Percentiles rank a stretch among this genome's conserved stretches.
These are phyloP conservation scores for Arctia plantaginis DNA, from an alignment of 2,888 invertebrate genomes.

Conservation along the genomic window DNA sequence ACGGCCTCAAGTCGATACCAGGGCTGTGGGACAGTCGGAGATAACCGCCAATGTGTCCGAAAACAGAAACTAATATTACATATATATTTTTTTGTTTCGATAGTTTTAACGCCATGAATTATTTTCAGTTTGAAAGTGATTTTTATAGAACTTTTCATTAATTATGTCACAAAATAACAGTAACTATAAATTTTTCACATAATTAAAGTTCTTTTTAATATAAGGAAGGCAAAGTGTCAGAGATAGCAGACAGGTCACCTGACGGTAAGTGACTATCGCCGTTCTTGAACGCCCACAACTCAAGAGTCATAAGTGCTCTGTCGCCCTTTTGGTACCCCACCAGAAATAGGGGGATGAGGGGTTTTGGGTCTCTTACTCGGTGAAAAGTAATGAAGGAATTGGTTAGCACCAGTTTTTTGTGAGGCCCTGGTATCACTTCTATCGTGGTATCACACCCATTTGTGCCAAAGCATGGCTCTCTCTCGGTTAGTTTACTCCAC, in stretches of 20 bases:
- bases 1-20: conserved; percentile 58
- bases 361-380: not conserved
- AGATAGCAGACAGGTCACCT: not conserved
- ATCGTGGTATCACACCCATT: no score
- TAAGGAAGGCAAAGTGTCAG: not conserved
- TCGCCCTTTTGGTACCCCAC: not conserved
- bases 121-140: not conserved
- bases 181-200: not conserved
- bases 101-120: not conserved
- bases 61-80: conserved; percentile 35
- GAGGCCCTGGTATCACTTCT: no score
- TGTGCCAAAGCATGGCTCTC: no score
- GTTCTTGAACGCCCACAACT: not conserved
- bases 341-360: no score
- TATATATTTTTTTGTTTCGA: conserved; percentile 18
- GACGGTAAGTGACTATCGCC: not conserved
- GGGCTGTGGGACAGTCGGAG: conserved; percentile 46
- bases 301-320: not conserved
- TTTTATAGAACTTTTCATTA: not conserved
- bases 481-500: no score
- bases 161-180: not conserved
- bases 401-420: no score
- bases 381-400: no score
- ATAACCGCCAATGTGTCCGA: conserved; percentile 41
- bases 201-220: not conserved